phyloP scores from a whole-genome alignment of 2,797 vertebrate genomes.

The Argya squamiceps region DNA sequence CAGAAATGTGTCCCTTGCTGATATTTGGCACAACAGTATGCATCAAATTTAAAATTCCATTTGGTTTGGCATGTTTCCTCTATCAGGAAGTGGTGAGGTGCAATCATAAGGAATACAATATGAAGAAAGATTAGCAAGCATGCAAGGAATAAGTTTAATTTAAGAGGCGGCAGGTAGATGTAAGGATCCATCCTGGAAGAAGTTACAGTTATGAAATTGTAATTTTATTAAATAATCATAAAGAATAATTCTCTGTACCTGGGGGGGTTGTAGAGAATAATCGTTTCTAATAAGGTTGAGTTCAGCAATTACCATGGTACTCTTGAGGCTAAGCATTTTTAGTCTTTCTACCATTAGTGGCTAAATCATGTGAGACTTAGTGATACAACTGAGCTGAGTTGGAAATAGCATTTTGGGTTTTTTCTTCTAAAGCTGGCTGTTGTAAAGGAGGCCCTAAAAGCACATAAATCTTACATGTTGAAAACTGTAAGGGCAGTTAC shows the following conservation, averaged over 20 bases:
- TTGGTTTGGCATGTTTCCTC: neutral
- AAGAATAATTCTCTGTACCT: slow-evolving; percentile 19
- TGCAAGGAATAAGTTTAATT: neutral
- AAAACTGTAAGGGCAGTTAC: neutral
- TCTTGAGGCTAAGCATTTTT: neutral
- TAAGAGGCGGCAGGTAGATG: neutral
- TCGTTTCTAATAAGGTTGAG: neutral
- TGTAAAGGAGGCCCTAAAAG: neutral
- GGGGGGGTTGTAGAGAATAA: neutral
- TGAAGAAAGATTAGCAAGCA: neutral
- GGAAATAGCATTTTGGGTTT: neutral
- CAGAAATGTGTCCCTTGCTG: neutral
- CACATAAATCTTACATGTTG: neutral
- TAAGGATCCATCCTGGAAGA: neutral
- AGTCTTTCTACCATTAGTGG: neutral
- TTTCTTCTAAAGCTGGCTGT: neutral
- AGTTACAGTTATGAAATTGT: neutral
- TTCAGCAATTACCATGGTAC: neutral
- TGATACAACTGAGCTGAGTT: neutral
- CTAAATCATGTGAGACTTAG: neutral
- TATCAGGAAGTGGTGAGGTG: neutral
- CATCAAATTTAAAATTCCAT: neutral
- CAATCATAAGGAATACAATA: neutral
- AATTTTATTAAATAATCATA: slow-evolving; percentile 37
- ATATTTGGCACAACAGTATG: neutral